Base-by-base conservation (phyloP, 2,888 invertebrate species). In the Schizotus pectinicornis region DNA sequence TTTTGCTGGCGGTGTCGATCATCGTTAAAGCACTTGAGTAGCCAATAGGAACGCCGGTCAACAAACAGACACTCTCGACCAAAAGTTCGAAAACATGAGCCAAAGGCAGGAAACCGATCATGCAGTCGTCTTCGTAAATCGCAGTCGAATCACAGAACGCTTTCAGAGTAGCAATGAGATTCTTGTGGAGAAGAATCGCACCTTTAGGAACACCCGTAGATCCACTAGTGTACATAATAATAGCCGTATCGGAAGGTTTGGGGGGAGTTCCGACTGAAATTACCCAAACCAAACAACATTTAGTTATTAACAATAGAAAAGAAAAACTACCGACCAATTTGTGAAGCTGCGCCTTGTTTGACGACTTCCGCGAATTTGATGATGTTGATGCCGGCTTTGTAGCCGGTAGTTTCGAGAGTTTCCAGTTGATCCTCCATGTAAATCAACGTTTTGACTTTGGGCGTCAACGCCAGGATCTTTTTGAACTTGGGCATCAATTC, bases 181-280 rank as follows among this genome's bases (percentile, higher is more conserved):
- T 94, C 73, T 86, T 86, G 79, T 94, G 94, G 2, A 91, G 87
- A 32, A 94, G 82, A 12, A 92, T 76, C 8, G 94, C 92, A 71
- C 96, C 97, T 81, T 97, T 97, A 0, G 97, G 97, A 58, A 91
- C 87, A 49, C 97, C 98, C 2, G 98, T 98, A 0, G 97, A 97
- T 5, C 98, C 98, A 68, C 95, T 96, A 1, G 98, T 99, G 83
- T 98, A 99, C 98, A 99, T 99, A 37, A 99, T 91, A 71, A 99
- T 94, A 45, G 98, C 98, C 3, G 90, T 88, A 79, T 98, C 98
- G 8, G 86, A 81, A 5, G 88, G 80, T 5, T 80, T 79, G 1
- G 95, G 93, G 5, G 86, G 83, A 6, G 52, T 39, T 9, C 41
- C 60, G 34, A 60, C 60, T 57, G 12, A 7, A 36, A 46, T 47